Percentiles rank a stretch among this genome's conserved stretches.
These are phyloP conservation scores for Dynastes maya DNA, from an alignment of 2,888 invertebrate genomes.

Conservation along the genomic window DNA sequence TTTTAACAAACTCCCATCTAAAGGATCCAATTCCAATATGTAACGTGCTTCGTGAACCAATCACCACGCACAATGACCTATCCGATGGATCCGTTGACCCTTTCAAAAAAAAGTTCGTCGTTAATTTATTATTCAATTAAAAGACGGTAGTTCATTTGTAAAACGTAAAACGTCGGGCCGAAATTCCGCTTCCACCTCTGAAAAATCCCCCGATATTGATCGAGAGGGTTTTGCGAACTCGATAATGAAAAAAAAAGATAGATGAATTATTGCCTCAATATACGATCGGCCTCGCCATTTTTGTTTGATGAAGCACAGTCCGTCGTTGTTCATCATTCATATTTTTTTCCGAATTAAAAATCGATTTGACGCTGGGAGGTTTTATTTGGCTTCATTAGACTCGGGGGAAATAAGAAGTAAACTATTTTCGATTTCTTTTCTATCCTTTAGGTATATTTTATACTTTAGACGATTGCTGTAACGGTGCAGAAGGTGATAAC, in stretches of 20 bases:
- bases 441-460: neutral
- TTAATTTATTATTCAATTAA: slow-evolving; percentile 49
- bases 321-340: slow-evolving; percentile 15
- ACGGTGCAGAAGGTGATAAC: neutral
- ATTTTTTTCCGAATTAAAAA: slow-evolving; percentile 32
- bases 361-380: neutral
- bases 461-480: neutral
- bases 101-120: slow-evolving; percentile 8
- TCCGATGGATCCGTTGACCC: no score
- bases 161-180: slow-evolving; percentile 34
- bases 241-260: slow-evolving; percentile 39
- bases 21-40: slow-evolving; percentile 1
- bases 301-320: slow-evolving; percentile 28
- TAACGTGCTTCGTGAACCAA: slow-evolving; percentile 4
- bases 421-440: no score
- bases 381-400: neutral
- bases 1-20: slow-evolving; percentile 13
- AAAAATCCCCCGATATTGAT: slow-evolving; percentile 34
- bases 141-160: slow-evolving; percentile 47
- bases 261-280: slow-evolving; percentile 40
- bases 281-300: neutral
- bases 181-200: slow-evolving; percentile 5
- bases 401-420: no score
- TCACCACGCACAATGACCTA: neutral
- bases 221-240: slow-evolving; percentile 20